These are phyloP conservation scores for Nephila pilipes DNA, from an alignment of 1,140 invertebrate genomes.

Conservation along the genomic window DNA sequence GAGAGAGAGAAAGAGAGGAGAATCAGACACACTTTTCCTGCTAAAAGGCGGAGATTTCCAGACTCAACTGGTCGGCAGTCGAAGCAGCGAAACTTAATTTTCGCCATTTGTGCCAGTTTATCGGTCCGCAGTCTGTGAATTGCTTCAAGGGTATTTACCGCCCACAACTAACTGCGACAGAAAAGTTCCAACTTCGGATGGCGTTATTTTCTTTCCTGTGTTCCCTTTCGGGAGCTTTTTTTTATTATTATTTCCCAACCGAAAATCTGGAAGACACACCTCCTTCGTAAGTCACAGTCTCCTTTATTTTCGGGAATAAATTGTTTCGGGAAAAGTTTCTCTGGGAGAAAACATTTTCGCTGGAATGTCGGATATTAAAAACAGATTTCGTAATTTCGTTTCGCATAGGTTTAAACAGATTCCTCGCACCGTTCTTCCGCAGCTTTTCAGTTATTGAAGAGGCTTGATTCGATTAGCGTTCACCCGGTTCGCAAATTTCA, in stretches of 20 bases:
- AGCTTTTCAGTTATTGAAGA: constrained; percentile 64
- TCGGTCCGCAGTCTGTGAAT: constrained; percentile 63
- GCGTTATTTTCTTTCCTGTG: background rate
- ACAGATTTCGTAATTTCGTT: constrained; percentile 71
- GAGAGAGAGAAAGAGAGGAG: background rate
- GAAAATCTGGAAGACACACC: constrained; percentile 60
- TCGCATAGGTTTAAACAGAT: constrained; percentile 18
- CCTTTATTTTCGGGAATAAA: constrained; percentile 70
- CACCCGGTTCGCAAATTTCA: constrained; percentile 48
- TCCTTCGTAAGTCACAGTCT: constrained; percentile 15
- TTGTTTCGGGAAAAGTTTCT: constrained; percentile 75
- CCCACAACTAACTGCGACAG: constrained; percentile 63
- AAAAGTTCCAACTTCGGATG: constrained; percentile 38
- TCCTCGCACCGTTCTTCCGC: background rate
- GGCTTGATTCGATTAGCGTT: constrained; percentile 71
- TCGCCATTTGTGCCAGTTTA: constrained; percentile 75
- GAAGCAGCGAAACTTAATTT: constrained; percentile 71
- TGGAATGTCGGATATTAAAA: constrained; percentile 76
- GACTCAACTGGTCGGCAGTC: constrained; percentile 29
- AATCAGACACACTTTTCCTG: background rate
- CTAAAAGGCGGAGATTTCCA: constrained; percentile 67
- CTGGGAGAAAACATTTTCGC: constrained; percentile 69
- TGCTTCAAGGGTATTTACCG: constrained; percentile 74
- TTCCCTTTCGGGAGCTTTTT: background rate
- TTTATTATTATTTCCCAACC: constrained; percentile 27